Evolutionary conservation across 2,113 vertebrate species (phyloP), one percentile per base, ranked within the genome.

Genomic region (Climacteris rufus): DNA sequence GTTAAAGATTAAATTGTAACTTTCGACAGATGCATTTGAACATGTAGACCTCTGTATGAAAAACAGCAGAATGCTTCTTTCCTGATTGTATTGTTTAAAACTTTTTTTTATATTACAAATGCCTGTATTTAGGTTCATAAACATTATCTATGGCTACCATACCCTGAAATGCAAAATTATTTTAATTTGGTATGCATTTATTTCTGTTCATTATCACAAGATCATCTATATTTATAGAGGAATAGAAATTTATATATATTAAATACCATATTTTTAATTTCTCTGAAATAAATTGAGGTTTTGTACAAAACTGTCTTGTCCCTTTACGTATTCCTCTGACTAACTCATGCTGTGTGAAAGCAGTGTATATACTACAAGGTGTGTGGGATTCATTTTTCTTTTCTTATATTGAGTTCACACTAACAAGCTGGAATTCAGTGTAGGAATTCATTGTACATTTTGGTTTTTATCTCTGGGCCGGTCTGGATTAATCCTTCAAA

Each of bases 151-250:
- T 97, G 94, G 82, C 86, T 98, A 96, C 97, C 96, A 94, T 98
- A 97, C 95, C 93, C 97, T 97, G 94, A 98, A 98, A 97, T 98
- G 97, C 98, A 98, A 97, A 97, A 97, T 96, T 98, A 92, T 97
- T 98, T 98, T 97, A 98, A 97, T 97, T 98, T 98, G 97, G 97
- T 98, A 98, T 98, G 98, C 98, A 98, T 99, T 98, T 99, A 98
- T 98, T 98, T 98, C 98, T 98, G 97, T 98, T 98, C 98, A 97
- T 98, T 98, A 98, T 98, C 97, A 98, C 98, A 98, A 99, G 97
- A 98, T 98, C 98, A 97, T 99, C 98, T 99, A 99, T 99, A 99
- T 99, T 99, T 99, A 99, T 99, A 99, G 98, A 98, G 98, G 97
- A 98, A 98, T 98, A 98, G 98, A 98, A 98, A 98, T 99, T 98